Evolutionary conservation across 1,140 invertebrate species (phyloP).

Genomic region (Reticulitermes speratus): DNA sequence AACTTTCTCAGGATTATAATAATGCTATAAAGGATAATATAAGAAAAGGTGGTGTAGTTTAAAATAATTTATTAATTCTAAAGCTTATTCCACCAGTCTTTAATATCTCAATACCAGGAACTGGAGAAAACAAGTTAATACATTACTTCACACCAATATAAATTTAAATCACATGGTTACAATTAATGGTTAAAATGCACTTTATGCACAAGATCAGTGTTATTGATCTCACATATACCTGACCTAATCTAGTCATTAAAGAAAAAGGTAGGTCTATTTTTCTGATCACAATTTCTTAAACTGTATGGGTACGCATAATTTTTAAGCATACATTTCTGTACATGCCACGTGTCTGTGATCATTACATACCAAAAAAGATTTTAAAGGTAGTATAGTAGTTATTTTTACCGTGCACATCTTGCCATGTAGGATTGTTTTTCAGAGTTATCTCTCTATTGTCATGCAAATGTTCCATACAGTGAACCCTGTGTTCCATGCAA

Average conservation of each 20-base stretch:
- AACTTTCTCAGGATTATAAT: conserved; percentile 39
- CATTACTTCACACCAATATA: too few species aligned
- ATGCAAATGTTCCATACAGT: too few species aligned
- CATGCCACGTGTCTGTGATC: neutral
- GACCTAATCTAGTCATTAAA: neutral
- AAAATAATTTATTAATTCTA: neutral
- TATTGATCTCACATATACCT: neutral
- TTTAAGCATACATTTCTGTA: neutral
- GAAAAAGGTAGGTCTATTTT: neutral
- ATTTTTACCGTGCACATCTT: too few species aligned
- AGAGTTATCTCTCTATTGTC: too few species aligned
- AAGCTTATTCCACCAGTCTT: too few species aligned
- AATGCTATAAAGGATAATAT: conserved; percentile 39
- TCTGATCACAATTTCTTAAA: neutral
- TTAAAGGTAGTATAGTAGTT: neutral
- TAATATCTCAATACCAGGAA: too few species aligned
- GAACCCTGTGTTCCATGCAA: too few species aligned
- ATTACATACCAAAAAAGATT: neutral
- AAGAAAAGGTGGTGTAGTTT: conserved; percentile 35
- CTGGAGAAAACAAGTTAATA: too few species aligned
- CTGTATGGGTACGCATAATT: neutral
- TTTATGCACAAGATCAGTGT: neutral
- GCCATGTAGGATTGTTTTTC: too few species aligned
- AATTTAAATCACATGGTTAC: too few species aligned
- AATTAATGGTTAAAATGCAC: too few species aligned